Base-by-base conservation (phyloP, 2,797 vertebrate genomes). In the Sardinella longiceps region DNA sequence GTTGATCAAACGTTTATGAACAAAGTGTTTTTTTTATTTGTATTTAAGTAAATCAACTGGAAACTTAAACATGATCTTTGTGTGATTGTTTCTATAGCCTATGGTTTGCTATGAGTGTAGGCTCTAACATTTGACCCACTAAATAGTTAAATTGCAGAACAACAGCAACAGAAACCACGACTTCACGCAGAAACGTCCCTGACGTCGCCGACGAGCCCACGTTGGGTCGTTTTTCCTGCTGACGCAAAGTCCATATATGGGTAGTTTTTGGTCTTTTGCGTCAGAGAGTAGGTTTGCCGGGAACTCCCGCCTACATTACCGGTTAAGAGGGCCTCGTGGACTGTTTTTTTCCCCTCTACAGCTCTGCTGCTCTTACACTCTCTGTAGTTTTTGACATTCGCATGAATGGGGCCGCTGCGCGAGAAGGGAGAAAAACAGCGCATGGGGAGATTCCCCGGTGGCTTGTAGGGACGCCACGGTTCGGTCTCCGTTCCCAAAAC, bases 271-370 rank as follows among this genome's bases (percentile, higher is more conserved):
- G 46, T 86, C 48, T 85, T 83, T 87, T 90, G 96, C 96, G 96
- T 96, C 94, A 95, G 48, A 82, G 53, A 83, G 91, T 84, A 90
- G 94, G 92, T 92, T 94, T 98, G 96, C 97, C 96, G 96, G 97
- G 96, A 98, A 98, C 94, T 95, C 96, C 97, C 95, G 95, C 97
- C 97, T 93, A 96, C 94, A 91, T 86, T 96, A 88, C 95, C 95
- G 46, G 96, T 94, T 95, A 96, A 88, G 87, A 70, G 48, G 12
- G 88, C 88, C 84, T 87, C 84, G 86, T 82, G 48, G 90, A 30
- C 9, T 63, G 91, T 89, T 88, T 88, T 87, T 88, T 83, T 48
- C 39, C 12, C 87, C 63, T 89, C 89, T 81, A 85, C 74, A 33
- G 77, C 88, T 89, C 87, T 85, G n/a, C n/a, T n/a, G 83, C 80